Evolutionary conservation across 92 coral and sea anemone species (phyloP).

Genomic region (Phenganax stokvisi): DNA sequence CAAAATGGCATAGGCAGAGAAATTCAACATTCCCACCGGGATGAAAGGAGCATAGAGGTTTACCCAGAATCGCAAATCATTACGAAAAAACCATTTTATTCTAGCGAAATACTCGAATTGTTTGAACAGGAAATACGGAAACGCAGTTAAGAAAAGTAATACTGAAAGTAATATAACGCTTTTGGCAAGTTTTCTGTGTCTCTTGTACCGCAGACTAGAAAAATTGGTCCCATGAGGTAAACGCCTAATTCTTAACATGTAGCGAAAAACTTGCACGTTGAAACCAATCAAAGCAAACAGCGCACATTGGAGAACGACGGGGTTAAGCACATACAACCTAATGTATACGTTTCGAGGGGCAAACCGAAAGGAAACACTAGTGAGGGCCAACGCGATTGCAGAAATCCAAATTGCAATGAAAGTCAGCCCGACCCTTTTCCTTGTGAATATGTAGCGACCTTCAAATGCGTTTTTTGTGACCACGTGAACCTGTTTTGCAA

Average conservation of each 20-base stretch:
- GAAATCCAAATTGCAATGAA: no score
- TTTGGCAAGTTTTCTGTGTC: slow-evolving; percentile 23
- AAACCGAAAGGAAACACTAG: no score
- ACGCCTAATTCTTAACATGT: slow-evolving; percentile 11
- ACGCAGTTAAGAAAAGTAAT: slow-evolving; percentile 6
- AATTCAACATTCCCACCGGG: slow-evolving; percentile 12
- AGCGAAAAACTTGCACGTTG: not conserved
- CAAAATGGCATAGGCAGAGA: not conserved
- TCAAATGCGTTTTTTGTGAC: slow-evolving; percentile 21
- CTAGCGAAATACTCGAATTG: no score
- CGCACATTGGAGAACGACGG: no score
- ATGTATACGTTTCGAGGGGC: no score
- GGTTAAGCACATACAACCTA: no score
- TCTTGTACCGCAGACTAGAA: not conserved
- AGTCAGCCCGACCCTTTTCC: no score
- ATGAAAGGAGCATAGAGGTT: no score
- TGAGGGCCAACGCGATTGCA: no score
- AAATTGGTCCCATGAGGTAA: not conserved
- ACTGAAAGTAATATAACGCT: slow-evolving; percentile 5
- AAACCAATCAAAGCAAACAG: slow-evolving; percentile 4
- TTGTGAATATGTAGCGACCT: slow-evolving; percentile 17
- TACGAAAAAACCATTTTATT: no score
- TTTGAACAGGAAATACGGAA: no score
- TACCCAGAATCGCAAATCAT: no score
- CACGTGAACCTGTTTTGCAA: slow-evolving; percentile 23